A percentile compares a stretch with the other conserved stretches of the same genome.
Evolutionary conservation across 2,888 invertebrate genomes (phyloP).

Genomic region (Dugesia japonica): DNA sequence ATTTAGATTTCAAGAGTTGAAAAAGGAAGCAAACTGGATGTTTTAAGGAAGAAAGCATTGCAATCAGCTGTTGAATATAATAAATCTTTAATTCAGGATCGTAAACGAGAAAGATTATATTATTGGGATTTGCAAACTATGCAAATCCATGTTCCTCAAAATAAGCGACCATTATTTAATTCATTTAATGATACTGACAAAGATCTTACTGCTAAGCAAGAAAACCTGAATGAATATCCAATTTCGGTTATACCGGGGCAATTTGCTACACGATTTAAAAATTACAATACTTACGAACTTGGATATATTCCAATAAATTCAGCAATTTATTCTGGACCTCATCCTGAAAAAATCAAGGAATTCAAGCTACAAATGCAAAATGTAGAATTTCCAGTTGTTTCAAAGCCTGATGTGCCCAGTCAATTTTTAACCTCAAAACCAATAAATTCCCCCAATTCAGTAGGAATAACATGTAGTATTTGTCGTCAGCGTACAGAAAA

Average conservation of each 20-base stretch:
- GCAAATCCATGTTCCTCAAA: conserved; percentile 32
- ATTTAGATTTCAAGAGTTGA: conserved; percentile 29
- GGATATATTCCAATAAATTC: conserved; percentile 83
- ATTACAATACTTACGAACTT: conserved; percentile 66
- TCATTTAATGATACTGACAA: neutral
- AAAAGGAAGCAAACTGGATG: conserved; percentile 27
- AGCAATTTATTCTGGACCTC: conserved; percentile 55
- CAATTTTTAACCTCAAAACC: neutral
- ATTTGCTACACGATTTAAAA: conserved; percentile 69
- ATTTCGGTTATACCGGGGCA: conserved; percentile 87
- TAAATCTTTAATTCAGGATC: conserved; percentile 20
- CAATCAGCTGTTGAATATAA: conserved; percentile 31
- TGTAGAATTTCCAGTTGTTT: neutral
- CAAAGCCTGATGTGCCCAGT: neutral
- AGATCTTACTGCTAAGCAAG: neutral
- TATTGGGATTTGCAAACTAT: conserved; percentile 34
- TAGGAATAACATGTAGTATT: conserved; percentile 25
- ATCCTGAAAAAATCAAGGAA: neutral
- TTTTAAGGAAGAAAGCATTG: conserved; percentile 13
- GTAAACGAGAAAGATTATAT: conserved; percentile 27
- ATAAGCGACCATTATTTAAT: conserved; percentile 22
- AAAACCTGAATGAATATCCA: conserved; percentile 56
- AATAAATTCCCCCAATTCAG: neutral
- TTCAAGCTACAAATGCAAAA: conserved; percentile 10
- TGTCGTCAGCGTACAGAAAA: conserved; percentile 47